Percentiles rank a stretch among this genome's conserved stretches.
These are phyloP conservation scores for Diglossa cyanea DNA, from an alignment of 2,797 vertebrate genomes.

Conservation along the genomic window DNA sequence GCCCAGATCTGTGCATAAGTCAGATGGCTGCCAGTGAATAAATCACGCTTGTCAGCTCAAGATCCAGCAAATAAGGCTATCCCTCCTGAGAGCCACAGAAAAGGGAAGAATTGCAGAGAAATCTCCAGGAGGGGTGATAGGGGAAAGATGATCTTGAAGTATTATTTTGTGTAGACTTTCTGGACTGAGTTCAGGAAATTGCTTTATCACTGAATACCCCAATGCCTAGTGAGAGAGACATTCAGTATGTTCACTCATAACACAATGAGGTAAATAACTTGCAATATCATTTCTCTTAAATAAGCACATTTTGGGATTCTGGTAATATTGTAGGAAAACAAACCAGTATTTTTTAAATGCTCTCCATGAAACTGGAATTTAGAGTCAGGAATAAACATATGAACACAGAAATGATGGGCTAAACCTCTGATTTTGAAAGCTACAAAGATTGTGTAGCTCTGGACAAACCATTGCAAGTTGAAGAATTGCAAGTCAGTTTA, in stretches of 20 bases:
- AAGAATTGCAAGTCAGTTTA: neutral
- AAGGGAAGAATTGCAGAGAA: neutral
- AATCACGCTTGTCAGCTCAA: neutral
- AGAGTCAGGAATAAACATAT: neutral
- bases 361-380: neutral
- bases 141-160: neutral
- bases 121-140: neutral
- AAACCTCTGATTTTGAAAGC: neutral
- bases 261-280: neutral
- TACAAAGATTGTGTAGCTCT: neutral
- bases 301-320: neutral
- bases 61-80: neutral
- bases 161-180: neutral
- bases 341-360: neutral
- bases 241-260: neutral
- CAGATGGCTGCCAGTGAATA: neutral
- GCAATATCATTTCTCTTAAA: neutral
- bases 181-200: neutral
- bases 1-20: neutral
- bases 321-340: neutral
- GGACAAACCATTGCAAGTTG: neutral
- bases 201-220: neutral
- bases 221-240: neutral
- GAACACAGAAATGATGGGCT: neutral
- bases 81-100: neutral